Percentiles rank a stretch among this genome's conserved stretches.
Evolutionary conservation across 2,113 vertebrate genomes (phyloP).

Genomic region (Coregonus clupeaformis): DNA sequence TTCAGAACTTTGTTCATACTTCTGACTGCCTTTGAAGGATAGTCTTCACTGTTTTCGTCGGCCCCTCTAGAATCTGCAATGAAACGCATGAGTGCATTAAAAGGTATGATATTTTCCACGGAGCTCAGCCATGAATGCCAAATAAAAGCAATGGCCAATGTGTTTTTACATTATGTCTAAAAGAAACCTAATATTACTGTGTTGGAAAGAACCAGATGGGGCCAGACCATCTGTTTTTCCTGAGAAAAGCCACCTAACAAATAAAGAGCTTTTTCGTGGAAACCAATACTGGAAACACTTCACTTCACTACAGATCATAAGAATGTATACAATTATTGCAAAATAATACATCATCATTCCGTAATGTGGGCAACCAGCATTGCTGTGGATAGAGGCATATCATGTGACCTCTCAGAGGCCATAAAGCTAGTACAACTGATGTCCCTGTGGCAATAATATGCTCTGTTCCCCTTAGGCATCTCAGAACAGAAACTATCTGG

Average conservation of each 20-base stretch:
- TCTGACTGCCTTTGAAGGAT: slow-evolving; percentile 73
- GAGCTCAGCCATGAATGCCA: slow-evolving; percentile 24
- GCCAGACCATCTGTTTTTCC: slow-evolving; percentile 19
- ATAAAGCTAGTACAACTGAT: too few species aligned
- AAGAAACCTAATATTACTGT: neutral
- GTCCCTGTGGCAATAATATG: neutral
- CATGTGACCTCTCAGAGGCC: too few species aligned
- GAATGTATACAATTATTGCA: too few species aligned
- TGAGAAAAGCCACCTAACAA: slow-evolving; percentile 7
- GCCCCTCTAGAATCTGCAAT: slow-evolving; percentile 73
- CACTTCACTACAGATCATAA: slow-evolving; percentile 2
- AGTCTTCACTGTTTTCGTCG: slow-evolving; percentile 77
- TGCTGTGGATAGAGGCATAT: neutral
- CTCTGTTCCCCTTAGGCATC: neutral
- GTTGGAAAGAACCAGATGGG: neutral
- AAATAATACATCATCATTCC: neutral
- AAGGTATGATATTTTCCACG: slow-evolving; percentile 31
- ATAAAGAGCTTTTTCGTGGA: slow-evolving; percentile 9
- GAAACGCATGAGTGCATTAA: slow-evolving; percentile 28
- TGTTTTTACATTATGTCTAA: slow-evolving; percentile 57
- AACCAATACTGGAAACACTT: slow-evolving; percentile 4
- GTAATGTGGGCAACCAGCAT: too few species aligned
- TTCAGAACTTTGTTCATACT: slow-evolving; percentile 83
- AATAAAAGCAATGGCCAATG: slow-evolving; percentile 51
- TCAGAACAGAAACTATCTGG: neutral